A percentile compares a stretch with the other conserved stretches of the same genome.
These are phyloP conservation scores for Colletes gigas DNA, from an alignment of 1,140 invertebrate species.

Conservation along the genomic window DNA sequence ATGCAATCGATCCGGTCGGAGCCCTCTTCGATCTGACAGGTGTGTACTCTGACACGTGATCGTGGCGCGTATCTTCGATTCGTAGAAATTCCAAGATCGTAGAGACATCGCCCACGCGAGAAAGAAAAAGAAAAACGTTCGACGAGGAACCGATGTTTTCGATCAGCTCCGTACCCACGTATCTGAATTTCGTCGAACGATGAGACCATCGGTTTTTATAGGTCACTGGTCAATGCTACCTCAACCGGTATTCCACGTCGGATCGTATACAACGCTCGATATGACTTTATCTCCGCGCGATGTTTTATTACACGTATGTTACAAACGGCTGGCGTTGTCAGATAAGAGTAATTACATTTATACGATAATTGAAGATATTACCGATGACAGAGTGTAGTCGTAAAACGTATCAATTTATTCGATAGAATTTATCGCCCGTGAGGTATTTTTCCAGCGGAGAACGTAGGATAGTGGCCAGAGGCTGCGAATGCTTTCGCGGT, in stretches of 20 bases:
- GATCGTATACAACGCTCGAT: not conserved
- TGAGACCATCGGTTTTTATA: not conserved
- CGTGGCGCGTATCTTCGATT: not conserved
- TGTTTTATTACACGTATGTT: not conserved
- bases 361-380: not conserved
- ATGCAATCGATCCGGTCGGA: slow-evolving; percentile 49
- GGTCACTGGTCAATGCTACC: not conserved
- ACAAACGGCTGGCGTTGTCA: not conserved
- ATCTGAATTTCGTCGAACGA: not conserved
- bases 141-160: slow-evolving; percentile 3
- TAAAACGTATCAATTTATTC: not conserved
- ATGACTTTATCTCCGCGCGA: not conserved
- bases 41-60: slow-evolving; percentile 51
- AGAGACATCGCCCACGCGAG: too few species aligned
- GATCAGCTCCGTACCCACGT: not conserved
- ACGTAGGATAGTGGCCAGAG: too few species aligned
- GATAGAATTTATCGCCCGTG: not conserved
- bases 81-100: too few species aligned
- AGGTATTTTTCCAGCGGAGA: too few species aligned
- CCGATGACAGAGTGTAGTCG: not conserved
- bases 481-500: slow-evolving; percentile 1
- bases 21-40: slow-evolving; percentile 58
- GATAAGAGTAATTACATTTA: slow-evolving; percentile 2
- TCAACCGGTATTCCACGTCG: not conserved
- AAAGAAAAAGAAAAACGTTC: too few species aligned